Conservation (phyloP, 2,888 invertebrate species). For the Nineta flava region DNA sequence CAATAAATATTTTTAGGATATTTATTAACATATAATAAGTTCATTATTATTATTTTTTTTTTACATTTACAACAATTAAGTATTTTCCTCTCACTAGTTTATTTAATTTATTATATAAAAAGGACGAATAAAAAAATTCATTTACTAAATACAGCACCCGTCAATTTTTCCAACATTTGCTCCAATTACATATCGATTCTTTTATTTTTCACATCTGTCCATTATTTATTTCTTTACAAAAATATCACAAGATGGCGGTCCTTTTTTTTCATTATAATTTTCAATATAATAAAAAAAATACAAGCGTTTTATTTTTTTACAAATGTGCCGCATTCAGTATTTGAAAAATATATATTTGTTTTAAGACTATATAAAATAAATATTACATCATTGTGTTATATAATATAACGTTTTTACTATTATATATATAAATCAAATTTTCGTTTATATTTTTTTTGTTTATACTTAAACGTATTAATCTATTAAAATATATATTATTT, state of each 20-base stretch:
- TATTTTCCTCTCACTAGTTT: too few species aligned
- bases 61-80: too few species aligned
- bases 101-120: background rate
- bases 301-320: background rate
- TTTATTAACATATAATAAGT: background rate
- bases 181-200: too few species aligned
- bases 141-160: background rate
- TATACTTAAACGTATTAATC: too few species aligned
- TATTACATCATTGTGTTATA: background rate
- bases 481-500: too few species aligned
- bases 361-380: background rate
- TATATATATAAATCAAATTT: background rate
- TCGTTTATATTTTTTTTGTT: too few species aligned
- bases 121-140: background rate
- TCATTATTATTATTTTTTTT: too few species aligned
- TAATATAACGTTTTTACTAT: background rate
- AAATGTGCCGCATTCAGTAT: background rate
- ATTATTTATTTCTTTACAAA: background rate
- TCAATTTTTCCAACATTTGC: too few species aligned
- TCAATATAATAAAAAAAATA: background rate
- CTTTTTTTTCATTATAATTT: background rate
- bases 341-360: background rate
- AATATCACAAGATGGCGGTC: background rate
- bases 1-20: background rate
- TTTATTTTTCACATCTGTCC: too few species aligned